Conservation (phyloP, 2,888 invertebrate genomes). For the Napeogenes inachia region DNA sequence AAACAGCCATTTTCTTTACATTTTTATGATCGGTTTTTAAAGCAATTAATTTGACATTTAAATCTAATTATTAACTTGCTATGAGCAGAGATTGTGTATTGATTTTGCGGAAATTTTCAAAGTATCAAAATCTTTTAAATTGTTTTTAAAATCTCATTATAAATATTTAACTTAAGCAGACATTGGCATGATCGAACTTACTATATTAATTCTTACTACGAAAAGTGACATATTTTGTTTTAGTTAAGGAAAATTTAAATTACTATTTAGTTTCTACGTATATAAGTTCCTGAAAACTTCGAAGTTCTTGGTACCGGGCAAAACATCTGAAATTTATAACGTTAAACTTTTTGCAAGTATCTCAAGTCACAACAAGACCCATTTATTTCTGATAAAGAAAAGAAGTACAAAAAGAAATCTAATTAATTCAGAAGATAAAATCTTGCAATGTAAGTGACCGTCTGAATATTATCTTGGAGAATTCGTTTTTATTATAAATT, state of each 20-base stretch:
- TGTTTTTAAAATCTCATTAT: not conserved
- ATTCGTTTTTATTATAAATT: constrained; percentile 36
- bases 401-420: constrained; percentile 54
- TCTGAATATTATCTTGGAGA: constrained; percentile 49
- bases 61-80: no score
- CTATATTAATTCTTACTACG: not conserved
- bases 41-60: no score
- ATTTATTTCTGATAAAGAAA: constrained; percentile 46
- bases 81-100: no score
- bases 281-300: constrained; percentile 12
- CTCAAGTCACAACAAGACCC: constrained; percentile 32
- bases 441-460: constrained; percentile 51
- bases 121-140: no score
- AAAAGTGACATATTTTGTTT: not conserved
- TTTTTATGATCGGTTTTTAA: no score
- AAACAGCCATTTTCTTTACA: constrained; percentile 38
- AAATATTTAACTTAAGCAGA: not conserved
- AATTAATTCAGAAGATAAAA: constrained; percentile 67
- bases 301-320: constrained; percentile 13
- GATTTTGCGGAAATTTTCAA: no score
- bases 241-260: not conserved
- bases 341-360: constrained; percentile 25
- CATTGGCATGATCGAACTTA: not conserved
- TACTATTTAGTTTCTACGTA: constrained; percentile 15
- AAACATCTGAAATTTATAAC: constrained; percentile 26